A percentile compares a stretch with the other conserved stretches of the same genome.
Conservation (phyloP, 1,140 invertebrate species). For the Ceratina australensis region DNA sequence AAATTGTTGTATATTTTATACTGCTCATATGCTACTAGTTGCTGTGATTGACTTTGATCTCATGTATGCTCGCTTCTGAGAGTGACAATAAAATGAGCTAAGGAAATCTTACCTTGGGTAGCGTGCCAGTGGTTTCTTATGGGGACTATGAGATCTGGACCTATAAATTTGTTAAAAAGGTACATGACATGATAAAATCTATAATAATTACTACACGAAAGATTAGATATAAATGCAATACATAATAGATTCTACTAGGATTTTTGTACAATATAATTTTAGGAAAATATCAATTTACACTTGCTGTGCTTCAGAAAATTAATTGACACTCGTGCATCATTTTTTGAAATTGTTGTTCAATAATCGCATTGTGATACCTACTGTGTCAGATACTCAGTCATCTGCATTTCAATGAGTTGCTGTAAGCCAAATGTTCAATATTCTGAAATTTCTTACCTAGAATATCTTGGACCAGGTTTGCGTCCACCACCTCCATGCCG, state of each 20-base stretch:
- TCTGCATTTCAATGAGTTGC: conserved; percentile 61
- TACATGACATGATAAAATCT: conserved; percentile 63
- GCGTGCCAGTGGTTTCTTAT: conserved; percentile 66
- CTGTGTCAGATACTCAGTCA: conserved; percentile 63
- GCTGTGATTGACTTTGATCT: conserved; percentile 46
- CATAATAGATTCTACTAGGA: conserved; percentile 45
- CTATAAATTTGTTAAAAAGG: conserved; percentile 72
- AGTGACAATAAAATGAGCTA: conserved; percentile 52
- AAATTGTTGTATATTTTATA: conserved; percentile 62
- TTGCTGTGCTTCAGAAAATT: conserved; percentile 38
- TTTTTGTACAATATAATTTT: conserved; percentile 45
- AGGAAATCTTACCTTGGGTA: conserved; percentile 72
- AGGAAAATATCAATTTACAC: conserved; percentile 34
- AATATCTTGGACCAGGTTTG: conserved; percentile 78
- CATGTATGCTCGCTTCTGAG: conserved; percentile 68
- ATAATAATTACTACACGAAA: conserved; percentile 55
- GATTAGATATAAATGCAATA: conserved; percentile 31
- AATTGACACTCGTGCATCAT: conserved; percentile 48
- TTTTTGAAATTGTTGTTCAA: conserved; percentile 38
- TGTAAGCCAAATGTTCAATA: conserved; percentile 52
- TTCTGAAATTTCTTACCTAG: conserved; percentile 75
- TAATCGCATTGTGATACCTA: conserved; percentile 69
- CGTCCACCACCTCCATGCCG: conserved; percentile 84
- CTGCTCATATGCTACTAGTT: conserved; percentile 46
- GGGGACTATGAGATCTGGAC: conserved; percentile 70